Conservation (phyloP, 2,797 vertebrate genomes). For the Macrochelys suwanniensis region DNA sequence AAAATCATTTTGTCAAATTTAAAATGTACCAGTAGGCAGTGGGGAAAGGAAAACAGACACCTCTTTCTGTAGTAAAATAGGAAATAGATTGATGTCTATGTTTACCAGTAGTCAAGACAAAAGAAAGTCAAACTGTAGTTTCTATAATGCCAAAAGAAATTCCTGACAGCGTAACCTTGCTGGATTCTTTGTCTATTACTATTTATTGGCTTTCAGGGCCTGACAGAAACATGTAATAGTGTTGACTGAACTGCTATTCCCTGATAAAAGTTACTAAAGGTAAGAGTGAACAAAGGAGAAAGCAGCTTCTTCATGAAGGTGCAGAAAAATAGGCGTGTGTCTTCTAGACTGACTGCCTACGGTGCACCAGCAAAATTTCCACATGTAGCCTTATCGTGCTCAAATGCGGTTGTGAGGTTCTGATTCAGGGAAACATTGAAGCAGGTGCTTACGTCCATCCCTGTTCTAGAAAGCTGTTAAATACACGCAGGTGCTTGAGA, state of each 20-base stretch:
- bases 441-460: accelerated
- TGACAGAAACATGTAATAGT: background rate
- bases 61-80: background rate
- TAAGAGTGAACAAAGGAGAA: background rate
- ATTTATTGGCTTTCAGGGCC: constrained; percentile 28
- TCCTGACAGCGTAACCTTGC: constrained; percentile 37
- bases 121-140: constrained; percentile 9
- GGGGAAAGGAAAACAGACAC: constrained; percentile 4
- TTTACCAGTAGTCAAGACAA: constrained; percentile 50
- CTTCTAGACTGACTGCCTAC: background rate
- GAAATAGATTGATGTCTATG: constrained; percentile 4
- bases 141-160: constrained; percentile 40
- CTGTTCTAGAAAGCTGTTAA: background rate
- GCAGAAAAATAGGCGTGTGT: background rate
- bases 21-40: background rate
- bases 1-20: constrained; percentile 3
- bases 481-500: background rate
- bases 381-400: accelerated
- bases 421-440: background rate
- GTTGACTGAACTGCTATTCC: background rate
- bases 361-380: background rate
- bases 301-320: background rate
- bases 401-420: background rate
- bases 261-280: background rate
- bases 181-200: constrained; percentile 26